phyloP scores from a whole-genome alignment of 1,140 invertebrate genomes.

The Formica exsecta region DNA sequence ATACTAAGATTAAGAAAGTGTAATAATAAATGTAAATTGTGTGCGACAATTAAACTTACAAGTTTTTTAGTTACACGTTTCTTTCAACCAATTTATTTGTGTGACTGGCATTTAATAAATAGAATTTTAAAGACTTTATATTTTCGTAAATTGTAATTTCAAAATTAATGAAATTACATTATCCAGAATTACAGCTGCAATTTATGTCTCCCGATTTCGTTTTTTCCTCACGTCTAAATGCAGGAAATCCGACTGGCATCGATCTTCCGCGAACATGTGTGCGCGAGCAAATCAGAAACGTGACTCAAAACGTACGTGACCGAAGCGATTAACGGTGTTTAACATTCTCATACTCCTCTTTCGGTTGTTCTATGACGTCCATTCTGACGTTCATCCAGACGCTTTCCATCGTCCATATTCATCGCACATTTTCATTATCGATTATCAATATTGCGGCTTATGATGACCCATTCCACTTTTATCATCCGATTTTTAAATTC shows the following conservation, averaged over 20 bases:
- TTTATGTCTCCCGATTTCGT: not conserved
- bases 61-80: too few species aligned
- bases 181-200: not conserved
- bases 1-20: not conserved
- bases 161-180: not conserved
- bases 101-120: too few species aligned
- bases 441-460: slow-evolving; percentile 25
- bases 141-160: not conserved
- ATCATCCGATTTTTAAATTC: not conserved
- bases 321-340: slow-evolving; percentile 73
- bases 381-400: slow-evolving; percentile 33
- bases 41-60: not conserved
- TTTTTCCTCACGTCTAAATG: slow-evolving; percentile 36
- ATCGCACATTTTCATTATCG: slow-evolving; percentile 30
- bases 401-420: slow-evolving; percentile 36
- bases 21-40: not conserved
- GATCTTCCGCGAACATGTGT: slow-evolving; percentile 18
- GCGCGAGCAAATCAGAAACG: slow-evolving; percentile 36
- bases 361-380: slow-evolving; percentile 51
- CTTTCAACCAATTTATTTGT: too few species aligned
- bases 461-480: not conserved
- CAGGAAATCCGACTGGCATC: slow-evolving; percentile 11
- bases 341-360: slow-evolving; percentile 65
- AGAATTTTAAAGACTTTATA: too few species aligned
- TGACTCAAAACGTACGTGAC: slow-evolving; percentile 32